Base-by-base conservation (phyloP, 2,797 vertebrate species). In the Coregonus sp. region DNA sequence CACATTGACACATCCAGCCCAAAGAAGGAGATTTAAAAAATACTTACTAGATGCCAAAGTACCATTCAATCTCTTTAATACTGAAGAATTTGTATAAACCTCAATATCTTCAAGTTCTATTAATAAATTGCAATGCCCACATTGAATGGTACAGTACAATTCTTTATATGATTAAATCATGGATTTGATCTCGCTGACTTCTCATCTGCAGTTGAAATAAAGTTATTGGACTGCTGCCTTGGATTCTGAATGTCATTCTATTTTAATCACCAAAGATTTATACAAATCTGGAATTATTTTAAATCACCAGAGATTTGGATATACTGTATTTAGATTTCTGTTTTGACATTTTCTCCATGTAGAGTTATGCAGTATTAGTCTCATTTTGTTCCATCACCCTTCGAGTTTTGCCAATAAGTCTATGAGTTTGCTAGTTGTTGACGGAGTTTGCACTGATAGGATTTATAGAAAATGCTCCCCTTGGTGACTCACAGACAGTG, bases 211-310 rank as follows among this genome's bases (percentile, higher is more conserved):
- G 61, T 75, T 67, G 52, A 31, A 33, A 5, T 37, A 54, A 51
- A 72, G 33, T 15, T 51, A 25, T 29, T 33, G n/a, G 68, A 63
- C 15, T 14, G 14, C 33, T 70, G 75, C 25, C 84, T 70, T 7
- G 54, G 52, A 75, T 16, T 56, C 75, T 77, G 69, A 80, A 15
- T 18, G 29, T 51, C 67, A 63, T 75, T 35, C 47, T 78, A 47
- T 66, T 84, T 84, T 88, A 90, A 88, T 85, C 84, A 77, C 73
- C 63, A 65, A 15, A 4, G 50, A 76, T 84, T 81, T 81, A 80
- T 78, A 84, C 69, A 75, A 82, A 85, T 86, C 87, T 84, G 87
- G 82, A 89, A 80, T 85, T 80, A 86, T 81, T 84, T 87, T 85
- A 87, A 87, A 89, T 89, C 85, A 80, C 76, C 74, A 78, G 84